These are phyloP conservation scores for Zygaena filipendulae DNA, from an alignment of 2,888 invertebrate species.

Conservation along the genomic window DNA sequence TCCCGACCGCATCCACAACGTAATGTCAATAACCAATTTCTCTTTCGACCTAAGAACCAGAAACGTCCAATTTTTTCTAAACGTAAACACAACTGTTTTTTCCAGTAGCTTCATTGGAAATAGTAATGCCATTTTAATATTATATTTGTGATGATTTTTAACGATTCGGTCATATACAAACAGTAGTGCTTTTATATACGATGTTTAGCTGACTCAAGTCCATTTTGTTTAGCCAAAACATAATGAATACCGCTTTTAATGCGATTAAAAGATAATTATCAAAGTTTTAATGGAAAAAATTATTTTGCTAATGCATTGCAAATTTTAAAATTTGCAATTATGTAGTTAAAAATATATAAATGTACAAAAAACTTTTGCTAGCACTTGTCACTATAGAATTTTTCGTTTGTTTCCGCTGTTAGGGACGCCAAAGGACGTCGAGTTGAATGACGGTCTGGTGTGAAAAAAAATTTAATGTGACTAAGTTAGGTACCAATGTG, in stretches of 20 bases:
- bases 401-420: too few species aligned
- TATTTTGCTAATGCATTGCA: constrained; percentile 60
- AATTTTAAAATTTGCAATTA: constrained; percentile 25
- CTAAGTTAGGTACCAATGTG: too few species aligned
- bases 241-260: constrained; percentile 61
- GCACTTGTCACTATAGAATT: constrained; percentile 19
- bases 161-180: constrained; percentile 60
- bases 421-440: too few species aligned
- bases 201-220: constrained; percentile 63
- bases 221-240: constrained; percentile 67
- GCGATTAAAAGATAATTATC: constrained; percentile 31
- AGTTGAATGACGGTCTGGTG: too few species aligned
- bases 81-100: constrained; percentile 33
- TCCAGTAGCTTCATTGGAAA: constrained; percentile 57
- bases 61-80: constrained; percentile 69
- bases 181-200: constrained; percentile 64
- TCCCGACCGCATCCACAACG: constrained; percentile 48
- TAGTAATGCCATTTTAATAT: constrained; percentile 53
- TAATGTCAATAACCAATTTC: constrained; percentile 52
- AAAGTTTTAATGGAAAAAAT: constrained; percentile 39
- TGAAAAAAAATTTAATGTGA: too few species aligned
- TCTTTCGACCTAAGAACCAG: constrained; percentile 65
- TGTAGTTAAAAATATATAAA: constrained; percentile 17
- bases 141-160: constrained; percentile 63
- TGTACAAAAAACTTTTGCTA: constrained; percentile 34